phyloP scores from a whole-genome alignment of 2,797 vertebrate species.

The Lagorchestes hirsutus region DNA sequence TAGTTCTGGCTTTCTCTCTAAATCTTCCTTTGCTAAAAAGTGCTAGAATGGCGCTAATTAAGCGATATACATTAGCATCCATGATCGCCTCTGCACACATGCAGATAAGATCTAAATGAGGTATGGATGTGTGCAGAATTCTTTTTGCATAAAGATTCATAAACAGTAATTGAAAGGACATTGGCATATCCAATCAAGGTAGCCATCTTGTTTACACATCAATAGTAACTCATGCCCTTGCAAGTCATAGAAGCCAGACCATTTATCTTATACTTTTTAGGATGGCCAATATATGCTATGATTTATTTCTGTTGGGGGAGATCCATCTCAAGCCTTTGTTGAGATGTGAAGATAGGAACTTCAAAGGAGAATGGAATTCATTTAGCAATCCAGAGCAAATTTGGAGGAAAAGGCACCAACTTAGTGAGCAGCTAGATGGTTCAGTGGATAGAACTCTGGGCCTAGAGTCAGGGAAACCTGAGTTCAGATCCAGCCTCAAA shows the following conservation, averaged over 20 bases:
- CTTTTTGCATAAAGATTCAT: constrained; percentile 9
- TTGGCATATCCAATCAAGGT: background rate
- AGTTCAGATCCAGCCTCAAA: background rate
- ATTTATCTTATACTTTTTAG: background rate
- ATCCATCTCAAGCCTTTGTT: constrained; percentile 8
- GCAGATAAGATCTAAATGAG: constrained; percentile 30
- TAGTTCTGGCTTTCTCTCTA: constrained; percentile 59
- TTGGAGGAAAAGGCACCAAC: background rate
- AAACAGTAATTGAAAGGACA: background rate
- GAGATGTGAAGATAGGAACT: constrained; percentile 10
- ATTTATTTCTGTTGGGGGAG: background rate
- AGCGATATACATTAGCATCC: background rate
- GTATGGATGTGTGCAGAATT: background rate
- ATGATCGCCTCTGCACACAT: background rate
- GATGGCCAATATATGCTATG: no score
- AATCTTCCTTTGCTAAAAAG: constrained; percentile 62
- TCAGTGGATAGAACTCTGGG: background rate
- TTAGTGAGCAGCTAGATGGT: background rate
- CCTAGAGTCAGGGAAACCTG: background rate
- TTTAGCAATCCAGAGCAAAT: background rate
- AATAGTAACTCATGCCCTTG: background rate
- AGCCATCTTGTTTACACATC: background rate
- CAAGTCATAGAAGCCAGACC: accelerated
- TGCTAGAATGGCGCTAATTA: constrained; percentile 28
- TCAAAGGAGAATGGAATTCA: constrained; percentile 14